Evolutionary conservation across 2,888 invertebrate species (phyloP).

Genomic region (Papilio elwesi): DNA sequence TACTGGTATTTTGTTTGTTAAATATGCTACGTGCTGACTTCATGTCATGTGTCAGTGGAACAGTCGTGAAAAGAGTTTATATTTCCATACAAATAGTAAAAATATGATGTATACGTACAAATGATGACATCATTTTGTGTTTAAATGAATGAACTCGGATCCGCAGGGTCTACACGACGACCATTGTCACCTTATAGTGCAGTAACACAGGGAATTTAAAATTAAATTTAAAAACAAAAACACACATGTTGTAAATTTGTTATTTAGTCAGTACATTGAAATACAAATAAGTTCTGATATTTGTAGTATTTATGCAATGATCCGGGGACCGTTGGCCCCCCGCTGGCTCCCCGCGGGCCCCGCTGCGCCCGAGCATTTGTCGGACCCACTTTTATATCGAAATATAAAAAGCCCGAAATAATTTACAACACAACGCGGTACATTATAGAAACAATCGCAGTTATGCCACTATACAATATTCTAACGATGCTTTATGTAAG

Average conservation of each 20-base stretch:
- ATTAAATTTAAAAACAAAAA: slow-evolving; percentile 38
- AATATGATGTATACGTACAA: not conserved
- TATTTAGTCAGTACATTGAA: slow-evolving; percentile 43
- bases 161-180: not conserved
- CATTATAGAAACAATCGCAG: slow-evolving; percentile 58
- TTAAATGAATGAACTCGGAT: not conserved
- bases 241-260: slow-evolving; percentile 39
- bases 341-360: slow-evolving; percentile 53
- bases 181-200: not conserved
- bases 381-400: slow-evolving; percentile 67
- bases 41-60: no score
- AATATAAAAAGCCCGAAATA: slow-evolving; percentile 71
- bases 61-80: no score
- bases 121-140: not conserved
- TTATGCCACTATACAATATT: slow-evolving; percentile 59
- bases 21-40: no score
- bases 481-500: slow-evolving; percentile 50
- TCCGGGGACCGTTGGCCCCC: slow-evolving; percentile 61
- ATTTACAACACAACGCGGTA: slow-evolving; percentile 65
- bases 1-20: no score
- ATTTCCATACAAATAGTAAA: no score
- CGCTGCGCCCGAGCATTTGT: slow-evolving; percentile 65
- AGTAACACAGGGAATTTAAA: not conserved
- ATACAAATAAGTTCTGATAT: slow-evolving; percentile 60
- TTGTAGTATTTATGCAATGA: slow-evolving; percentile 72